These are phyloP conservation scores for Ctenopoma kingsleyae DNA, from an alignment of 2,797 vertebrate species.

Conservation along the genomic window DNA sequence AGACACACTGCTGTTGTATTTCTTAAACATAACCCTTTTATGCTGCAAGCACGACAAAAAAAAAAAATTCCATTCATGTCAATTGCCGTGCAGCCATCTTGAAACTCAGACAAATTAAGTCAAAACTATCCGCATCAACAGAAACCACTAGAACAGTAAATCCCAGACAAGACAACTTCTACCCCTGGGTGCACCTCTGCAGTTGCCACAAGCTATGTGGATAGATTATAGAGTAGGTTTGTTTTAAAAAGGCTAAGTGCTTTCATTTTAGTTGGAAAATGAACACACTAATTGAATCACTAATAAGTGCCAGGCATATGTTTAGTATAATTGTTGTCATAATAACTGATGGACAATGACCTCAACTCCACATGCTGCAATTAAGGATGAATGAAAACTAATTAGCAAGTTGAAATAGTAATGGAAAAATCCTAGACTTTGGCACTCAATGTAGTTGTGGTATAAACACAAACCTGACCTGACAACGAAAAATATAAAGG, in stretches of 20 bases:
- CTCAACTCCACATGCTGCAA: not conserved
- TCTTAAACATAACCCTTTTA: slow-evolving; percentile 3
- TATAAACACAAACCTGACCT: too few species aligned
- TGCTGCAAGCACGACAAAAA: not conserved
- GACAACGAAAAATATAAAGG: too few species aligned
- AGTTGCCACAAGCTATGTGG: not conserved
- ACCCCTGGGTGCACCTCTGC: not conserved
- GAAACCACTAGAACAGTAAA: not conserved
- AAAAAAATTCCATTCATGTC: not conserved
- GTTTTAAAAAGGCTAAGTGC: too few species aligned
- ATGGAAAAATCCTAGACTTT: not conserved
- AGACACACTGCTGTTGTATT: slow-evolving; percentile 15
- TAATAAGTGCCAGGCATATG: not conserved
- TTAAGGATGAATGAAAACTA: not conserved
- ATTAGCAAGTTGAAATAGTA: not conserved
- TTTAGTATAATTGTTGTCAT: not conserved
- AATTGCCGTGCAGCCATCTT: not conserved
- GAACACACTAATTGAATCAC: too few species aligned
- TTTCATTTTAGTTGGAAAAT: not conserved
- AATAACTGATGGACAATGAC: not conserved
- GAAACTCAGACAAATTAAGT: not conserved
- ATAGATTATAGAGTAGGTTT: too few species aligned
- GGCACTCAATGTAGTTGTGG: not conserved
- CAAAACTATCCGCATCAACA: not conserved
- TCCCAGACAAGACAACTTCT: not conserved